Base-by-base conservation (phyloP, 2,888 invertebrate genomes). In the Lumbricus terrestris region DNA sequence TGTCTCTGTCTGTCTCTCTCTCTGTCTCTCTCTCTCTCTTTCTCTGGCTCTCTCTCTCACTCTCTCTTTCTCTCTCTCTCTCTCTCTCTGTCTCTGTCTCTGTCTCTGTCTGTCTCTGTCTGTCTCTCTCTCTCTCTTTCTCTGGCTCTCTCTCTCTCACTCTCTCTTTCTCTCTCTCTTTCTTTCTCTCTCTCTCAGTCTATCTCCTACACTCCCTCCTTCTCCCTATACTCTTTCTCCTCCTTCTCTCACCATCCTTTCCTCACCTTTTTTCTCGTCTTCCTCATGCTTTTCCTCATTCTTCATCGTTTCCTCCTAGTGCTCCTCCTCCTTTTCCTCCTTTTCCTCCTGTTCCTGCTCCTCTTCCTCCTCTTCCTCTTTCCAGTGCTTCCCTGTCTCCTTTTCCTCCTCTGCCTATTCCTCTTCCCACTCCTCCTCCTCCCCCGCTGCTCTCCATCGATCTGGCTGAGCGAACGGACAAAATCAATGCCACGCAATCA, bases 391-490 rank as follows among this genome's bases (percentile, higher is more conserved):
- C n/a, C n/a, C n/a, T n/a, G n/a, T n/a, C 47, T 47, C 20, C 47
- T 20, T 18, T 47, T 20, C n/a, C 16, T n/a, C 13, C 29, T n/a
- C 11, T 13, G 1, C 29, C 4, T n/a, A 13, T n/a, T 69, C 69
- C n/a, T 69, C 69, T 8, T 0, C 69, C 6, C 5, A 69, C 8
- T 69, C 29, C 29, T 69, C n/a, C n/a, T 69, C 69, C 69, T 69
- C 69, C 42, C 47, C 90, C 40, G 34, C 89, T 88, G n/a, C 90
- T 38, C 42, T 89, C 47, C 88, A 37, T 47, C 37, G 40, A 42
- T 34, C 90, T 33, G 54, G 23, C 82, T 6, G 18, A 82, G 38
- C 69, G 69, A 69, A 29, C 11, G 69, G n/a, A n/a, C n/a, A 69
- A 69, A 69, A 69, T 69, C 69, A 69, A 69, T 69, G 69, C 69